Evolutionary conservation across 2,113 vertebrate genomes (phyloP), one percentile per base, ranked within the genome.

Genomic region (Chitala chitala): DNA sequence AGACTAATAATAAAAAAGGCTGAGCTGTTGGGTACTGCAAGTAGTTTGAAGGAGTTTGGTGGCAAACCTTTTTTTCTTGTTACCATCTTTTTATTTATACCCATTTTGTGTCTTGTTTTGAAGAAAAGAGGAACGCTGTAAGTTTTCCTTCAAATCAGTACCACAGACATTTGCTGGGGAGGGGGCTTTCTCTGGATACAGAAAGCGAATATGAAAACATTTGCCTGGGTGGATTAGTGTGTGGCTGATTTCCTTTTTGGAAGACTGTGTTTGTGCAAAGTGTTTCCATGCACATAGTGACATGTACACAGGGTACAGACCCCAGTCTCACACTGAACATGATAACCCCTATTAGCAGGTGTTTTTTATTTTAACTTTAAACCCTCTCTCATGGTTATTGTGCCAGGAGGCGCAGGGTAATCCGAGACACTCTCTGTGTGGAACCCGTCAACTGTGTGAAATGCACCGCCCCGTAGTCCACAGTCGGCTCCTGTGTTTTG

Each of bases 391-490:
- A 24, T 54, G 33, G 36, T 31, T 38, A 55, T 56, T 71, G 63
- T 26, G 24, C 24, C 3, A 68, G 66, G 76, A 12, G 50, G 72
- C 58, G 80, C 50, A 73, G 55, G 78, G 85, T 80, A 85, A 86
- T 46, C 7, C 74, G 85, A 87, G 84, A 83, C 79, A 74, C 61
- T 77, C 76, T 84, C 85, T 20, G n/a, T n/a, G n/a, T n/a, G n/a
- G n/a, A n/a, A n/a, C n/a, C n/a, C n/a, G n/a, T n/a, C n/a, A n/a
- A n/a, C n/a, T n/a, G n/a, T n/a, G n/a, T n/a, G 84, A 78, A 83
- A 72, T 78, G 56, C 51, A 40, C 53, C 65, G 75, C 75, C 69
- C 44, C 40, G 79, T 44, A 63, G n/a, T n/a, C n/a, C 59, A 75
- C 78, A 61, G 61, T 10, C 42, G 46, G 64, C 40, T 24, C 36